A percentile compares a stretch with the other conserved stretches of the same genome.
Conservation (phyloP, 2,888 invertebrate genomes). For the Amphiduros pacificus region DNA sequence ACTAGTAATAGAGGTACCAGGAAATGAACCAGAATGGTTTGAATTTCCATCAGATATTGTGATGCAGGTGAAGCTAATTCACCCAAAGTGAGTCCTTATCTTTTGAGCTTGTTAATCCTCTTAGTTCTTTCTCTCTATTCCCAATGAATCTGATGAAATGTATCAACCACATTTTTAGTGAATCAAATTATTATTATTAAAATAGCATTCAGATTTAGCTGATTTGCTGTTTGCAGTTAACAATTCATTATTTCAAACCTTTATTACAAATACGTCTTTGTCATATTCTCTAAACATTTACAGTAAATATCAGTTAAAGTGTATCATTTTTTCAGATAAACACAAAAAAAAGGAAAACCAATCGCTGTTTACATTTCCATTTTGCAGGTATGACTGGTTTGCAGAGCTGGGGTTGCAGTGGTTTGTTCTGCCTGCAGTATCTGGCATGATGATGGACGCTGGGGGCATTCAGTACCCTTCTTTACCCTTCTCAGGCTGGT, state of each 20-base stretch:
- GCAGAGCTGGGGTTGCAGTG: conserved; percentile 81
- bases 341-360: too few relatives aligned
- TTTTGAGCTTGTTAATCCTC: background rate
- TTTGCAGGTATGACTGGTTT: conserved; percentile 90
- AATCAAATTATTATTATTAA: background rate
- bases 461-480: conserved; percentile 93
- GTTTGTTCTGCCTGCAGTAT: conserved; percentile 89
- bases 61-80: conserved; percentile 80
- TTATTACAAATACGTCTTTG: background rate
- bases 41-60: conserved; percentile 87
- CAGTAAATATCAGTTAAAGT: background rate
- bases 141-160: background rate
- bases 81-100: conserved; percentile 77
- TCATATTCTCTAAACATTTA: background rate
- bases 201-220: background rate
- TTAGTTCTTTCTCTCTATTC: background rate
- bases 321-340: too few relatives aligned
- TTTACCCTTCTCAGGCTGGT: conserved; percentile 95
- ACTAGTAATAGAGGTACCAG: conserved; percentile 88
- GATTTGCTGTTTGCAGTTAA: background rate
- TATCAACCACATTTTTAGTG: background rate
- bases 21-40: conserved; percentile 94
- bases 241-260: too few relatives aligned
- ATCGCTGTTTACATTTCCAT: conserved; percentile 76
- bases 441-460: conserved; percentile 91